phyloP scores from a whole-genome alignment of 2,888 invertebrate genomes.

The Drosophila colorata region DNA sequence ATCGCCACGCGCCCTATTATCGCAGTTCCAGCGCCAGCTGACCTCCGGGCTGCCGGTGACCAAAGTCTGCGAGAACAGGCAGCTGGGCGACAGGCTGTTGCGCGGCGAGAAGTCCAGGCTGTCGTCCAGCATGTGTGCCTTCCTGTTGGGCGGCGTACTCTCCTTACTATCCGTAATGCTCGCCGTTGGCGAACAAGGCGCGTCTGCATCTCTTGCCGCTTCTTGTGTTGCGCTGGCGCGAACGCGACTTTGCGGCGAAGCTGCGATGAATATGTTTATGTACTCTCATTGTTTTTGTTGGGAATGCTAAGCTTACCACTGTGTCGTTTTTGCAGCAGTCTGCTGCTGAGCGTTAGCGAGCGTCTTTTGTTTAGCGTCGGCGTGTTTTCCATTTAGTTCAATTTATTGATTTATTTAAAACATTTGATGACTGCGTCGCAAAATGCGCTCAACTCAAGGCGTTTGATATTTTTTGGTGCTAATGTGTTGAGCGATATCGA shows the following conservation, averaged over 20 bases:
- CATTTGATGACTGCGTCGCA: conserved; percentile 22
- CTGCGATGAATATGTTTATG: conserved; percentile 43
- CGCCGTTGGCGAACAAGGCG: conserved; percentile 37
- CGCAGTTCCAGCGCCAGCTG: conserved; percentile 81
- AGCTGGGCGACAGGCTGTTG: conserved; percentile 75
- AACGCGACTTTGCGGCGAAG: conserved; percentile 71
- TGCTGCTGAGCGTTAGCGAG: conserved; percentile 76
- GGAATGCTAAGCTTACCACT: conserved; percentile 60
- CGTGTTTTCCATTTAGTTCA: conserved; percentile 71
- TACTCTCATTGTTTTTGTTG: not conserved
- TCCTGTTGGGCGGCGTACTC: conserved; percentile 79
- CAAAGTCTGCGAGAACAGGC: conserved; percentile 80
- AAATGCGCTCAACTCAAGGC: conserved; percentile 47
- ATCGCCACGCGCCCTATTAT: conserved; percentile 33
- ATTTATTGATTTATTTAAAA: conserved; percentile 50
- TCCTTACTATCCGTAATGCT: conserved; percentile 57
- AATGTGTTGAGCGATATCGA: conserved; percentile 9
- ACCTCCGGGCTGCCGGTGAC: conserved; percentile 82
- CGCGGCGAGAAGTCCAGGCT: conserved; percentile 78
- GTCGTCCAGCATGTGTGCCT: conserved; percentile 70
- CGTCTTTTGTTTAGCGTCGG: conserved; percentile 67
- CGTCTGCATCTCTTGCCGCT: conserved; percentile 19
- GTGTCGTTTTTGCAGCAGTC: conserved; percentile 72
- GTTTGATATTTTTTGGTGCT: conserved; percentile 35
- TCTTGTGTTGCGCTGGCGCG: conserved; percentile 55